Evolutionary conservation across 2,797 vertebrate genomes (phyloP).

Genomic region (Bradypodion ventrale): DNA sequence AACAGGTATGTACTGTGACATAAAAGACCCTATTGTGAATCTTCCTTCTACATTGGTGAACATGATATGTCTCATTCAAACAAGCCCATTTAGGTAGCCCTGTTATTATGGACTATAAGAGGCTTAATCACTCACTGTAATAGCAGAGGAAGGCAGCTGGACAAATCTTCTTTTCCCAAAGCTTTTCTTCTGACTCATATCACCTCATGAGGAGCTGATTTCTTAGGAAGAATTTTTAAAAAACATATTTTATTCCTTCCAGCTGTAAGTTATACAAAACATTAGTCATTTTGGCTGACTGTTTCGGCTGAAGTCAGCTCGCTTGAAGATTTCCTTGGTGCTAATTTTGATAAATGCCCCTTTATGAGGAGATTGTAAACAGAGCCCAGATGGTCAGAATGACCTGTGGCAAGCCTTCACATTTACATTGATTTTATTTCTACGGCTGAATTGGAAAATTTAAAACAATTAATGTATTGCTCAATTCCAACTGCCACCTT

Average conservation of each 20-base stretch:
- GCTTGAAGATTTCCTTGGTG: constrained; percentile 44
- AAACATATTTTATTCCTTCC: background rate
- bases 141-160: constrained; percentile 14
- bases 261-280: constrained; percentile 54
- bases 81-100: constrained; percentile 25
- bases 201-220: constrained; percentile 47
- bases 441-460: background rate
- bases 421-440: background rate
- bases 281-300: constrained; percentile 57
- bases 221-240: constrained; percentile 1
- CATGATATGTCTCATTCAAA: constrained; percentile 44
- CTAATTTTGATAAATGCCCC: constrained; percentile 7
- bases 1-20: constrained; percentile 38
- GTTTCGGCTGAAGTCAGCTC: constrained; percentile 44
- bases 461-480: background rate
- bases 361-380: constrained; percentile 49
- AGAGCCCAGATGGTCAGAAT: constrained; percentile 40
- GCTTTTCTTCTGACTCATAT: constrained; percentile 57
- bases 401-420: constrained; percentile 16
- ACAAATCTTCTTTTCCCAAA: constrained; percentile 67
- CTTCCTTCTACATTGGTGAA: constrained; percentile 20
- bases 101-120: constrained; percentile 51
- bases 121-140: constrained; percentile 1
- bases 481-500: background rate
- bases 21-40: constrained; percentile 42